phyloP scores from a whole-genome alignment of 92 coral and sea anemone species.

The Zoanthus sansibaricus region DNA sequence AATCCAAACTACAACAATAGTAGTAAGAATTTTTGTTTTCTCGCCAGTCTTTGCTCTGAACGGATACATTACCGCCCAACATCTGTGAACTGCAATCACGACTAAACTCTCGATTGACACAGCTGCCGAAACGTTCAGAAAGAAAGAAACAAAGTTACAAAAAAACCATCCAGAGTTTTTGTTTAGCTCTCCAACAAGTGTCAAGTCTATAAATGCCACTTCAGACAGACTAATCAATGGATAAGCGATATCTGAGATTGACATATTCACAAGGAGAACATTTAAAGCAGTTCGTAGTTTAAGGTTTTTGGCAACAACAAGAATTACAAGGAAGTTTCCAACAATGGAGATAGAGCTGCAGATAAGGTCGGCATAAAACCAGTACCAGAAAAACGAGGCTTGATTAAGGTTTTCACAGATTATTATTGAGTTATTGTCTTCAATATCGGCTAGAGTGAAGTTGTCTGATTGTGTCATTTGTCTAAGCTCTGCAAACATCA shows the following conservation, averaged over 20 bases:
- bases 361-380: conserved; percentile 26
- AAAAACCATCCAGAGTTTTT: conserved; percentile 24
- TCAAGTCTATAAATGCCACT: conserved; percentile 4
- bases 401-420: background rate
- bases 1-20: conserved; percentile 6
- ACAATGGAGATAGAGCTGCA: conserved; percentile 7
- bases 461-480: conserved; percentile 6
- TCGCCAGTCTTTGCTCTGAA: background rate
- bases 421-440: background rate
- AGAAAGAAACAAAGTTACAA: conserved; percentile 12
- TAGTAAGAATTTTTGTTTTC: conserved; percentile 4
- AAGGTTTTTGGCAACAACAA: conserved; percentile 5
- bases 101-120: conserved; percentile 5
- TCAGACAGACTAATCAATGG: conserved; percentile 18
- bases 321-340: conserved; percentile 24
- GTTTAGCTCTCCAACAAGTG: conserved; percentile 14
- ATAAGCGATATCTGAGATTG: conserved; percentile 13
- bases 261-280: conserved; percentile 25
- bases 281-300: conserved; percentile 33
- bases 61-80: conserved; percentile 30
- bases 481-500: background rate
- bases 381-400: conserved; percentile 4
- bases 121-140: background rate
- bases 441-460: background rate
- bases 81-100: conserved; percentile 33